Evolutionary conservation across 2,888 invertebrate genomes (phyloP).

Genomic region (Junonia oenone): DNA sequence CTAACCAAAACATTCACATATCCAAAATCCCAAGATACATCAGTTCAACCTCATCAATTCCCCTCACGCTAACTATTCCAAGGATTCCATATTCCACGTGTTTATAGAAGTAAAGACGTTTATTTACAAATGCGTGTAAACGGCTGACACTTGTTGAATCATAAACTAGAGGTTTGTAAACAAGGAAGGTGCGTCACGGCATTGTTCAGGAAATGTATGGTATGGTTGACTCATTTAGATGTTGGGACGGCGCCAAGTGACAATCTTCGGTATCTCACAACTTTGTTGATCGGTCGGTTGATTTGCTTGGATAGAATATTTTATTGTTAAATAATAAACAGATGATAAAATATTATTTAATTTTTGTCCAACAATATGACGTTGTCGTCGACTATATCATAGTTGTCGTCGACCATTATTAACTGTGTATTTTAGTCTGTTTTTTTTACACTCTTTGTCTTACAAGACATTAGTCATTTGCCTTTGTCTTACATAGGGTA

Average conservation of each 20-base stretch:
- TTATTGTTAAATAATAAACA: too few species aligned
- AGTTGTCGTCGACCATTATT: too few species aligned
- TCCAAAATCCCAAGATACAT: slow-evolving; percentile 5
- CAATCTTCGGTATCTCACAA: slow-evolving; percentile 33
- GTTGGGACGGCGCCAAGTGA: slow-evolving; percentile 40
- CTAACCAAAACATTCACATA: not conserved
- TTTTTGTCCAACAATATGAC: too few species aligned
- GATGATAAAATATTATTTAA: too few species aligned
- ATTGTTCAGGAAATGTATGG: slow-evolving; percentile 47
- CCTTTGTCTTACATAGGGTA: too few species aligned
- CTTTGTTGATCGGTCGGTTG: slow-evolving; percentile 8
- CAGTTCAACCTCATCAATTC: slow-evolving; percentile 22
- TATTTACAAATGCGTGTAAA: slow-evolving; percentile 24
- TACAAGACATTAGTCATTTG: too few species aligned
- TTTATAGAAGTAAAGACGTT: slow-evolving; percentile 27
- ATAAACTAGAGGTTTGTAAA: slow-evolving; percentile 48
- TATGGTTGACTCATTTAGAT: slow-evolving; percentile 38
- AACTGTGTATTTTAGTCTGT: too few species aligned
- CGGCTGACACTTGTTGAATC: slow-evolving; percentile 44
- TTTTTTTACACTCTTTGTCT: too few species aligned
- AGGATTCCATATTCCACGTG: slow-evolving; percentile 26
- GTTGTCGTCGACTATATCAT: too few species aligned
- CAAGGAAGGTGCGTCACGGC: slow-evolving; percentile 52
- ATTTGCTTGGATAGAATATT: too few species aligned
- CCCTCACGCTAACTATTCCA: slow-evolving; percentile 22